These are phyloP conservation scores for Drosophila kepulauana DNA, from an alignment of 1,140 invertebrate species.

Conservation along the genomic window DNA sequence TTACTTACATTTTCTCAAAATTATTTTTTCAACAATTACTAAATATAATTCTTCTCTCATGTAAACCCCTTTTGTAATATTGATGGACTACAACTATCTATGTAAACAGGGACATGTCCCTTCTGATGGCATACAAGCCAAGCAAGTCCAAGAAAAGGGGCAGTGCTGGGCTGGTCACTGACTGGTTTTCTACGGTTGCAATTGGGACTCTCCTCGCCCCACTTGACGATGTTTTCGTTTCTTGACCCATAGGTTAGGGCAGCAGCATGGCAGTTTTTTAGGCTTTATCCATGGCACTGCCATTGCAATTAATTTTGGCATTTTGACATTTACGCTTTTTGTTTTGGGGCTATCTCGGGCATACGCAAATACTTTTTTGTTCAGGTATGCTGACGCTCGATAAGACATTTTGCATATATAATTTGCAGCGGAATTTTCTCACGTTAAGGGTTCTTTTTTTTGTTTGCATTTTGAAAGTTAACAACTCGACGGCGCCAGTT, in stretches of 20 bases:
- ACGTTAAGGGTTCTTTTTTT: constrained; percentile 63
- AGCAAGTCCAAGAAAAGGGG: constrained; percentile 59
- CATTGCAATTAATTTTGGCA: constrained; percentile 84
- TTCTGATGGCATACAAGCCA: constrained; percentile 5
- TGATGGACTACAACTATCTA: neutral
- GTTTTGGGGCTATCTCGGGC: constrained; percentile 68
- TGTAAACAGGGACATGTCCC: constrained; percentile 3
- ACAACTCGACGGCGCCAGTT: constrained; percentile 53
- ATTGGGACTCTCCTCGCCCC: neutral
- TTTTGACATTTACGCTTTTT: constrained; percentile 83
- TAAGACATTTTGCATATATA: constrained; percentile 75
- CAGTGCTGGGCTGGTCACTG: constrained; percentile 46
- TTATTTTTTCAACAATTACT: too few species aligned
- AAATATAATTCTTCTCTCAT: neutral
- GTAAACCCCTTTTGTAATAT: neutral
- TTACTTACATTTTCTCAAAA: too few species aligned
- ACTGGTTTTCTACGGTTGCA: constrained; percentile 31
- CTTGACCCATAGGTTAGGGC: constrained; percentile 49
- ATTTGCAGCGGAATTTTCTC: constrained; percentile 76
- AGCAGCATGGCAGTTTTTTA: constrained; percentile 40
- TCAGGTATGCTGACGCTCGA: constrained; percentile 74
- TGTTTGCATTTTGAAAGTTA: constrained; percentile 17
- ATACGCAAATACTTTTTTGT: constrained; percentile 79
- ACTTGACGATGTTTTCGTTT: constrained; percentile 34
- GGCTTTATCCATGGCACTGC: constrained; percentile 73